Evolutionary conservation across 2,113 vertebrate genomes (phyloP).

Genomic region (Leptodactylus fuscus): DNA sequence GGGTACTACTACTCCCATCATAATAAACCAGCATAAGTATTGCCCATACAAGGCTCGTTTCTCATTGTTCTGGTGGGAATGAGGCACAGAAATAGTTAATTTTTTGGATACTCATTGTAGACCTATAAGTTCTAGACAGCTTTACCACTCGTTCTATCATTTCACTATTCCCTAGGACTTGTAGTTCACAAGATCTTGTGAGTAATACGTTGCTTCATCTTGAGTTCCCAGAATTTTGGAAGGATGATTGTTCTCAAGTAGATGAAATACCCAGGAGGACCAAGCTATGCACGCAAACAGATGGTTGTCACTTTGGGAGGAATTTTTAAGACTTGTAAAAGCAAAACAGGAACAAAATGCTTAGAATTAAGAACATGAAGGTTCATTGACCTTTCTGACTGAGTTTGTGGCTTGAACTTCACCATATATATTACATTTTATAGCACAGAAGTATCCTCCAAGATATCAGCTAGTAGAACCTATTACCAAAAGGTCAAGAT

Average conservation of each 20-base stretch:
- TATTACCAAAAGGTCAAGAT: too few relatives aligned
- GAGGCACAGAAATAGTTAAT: background rate
- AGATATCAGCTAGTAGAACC: background rate
- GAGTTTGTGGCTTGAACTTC: background rate
- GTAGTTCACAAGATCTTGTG: background rate
- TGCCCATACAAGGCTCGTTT: background rate
- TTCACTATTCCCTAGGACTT: background rate
- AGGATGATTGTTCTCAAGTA: conserved; percentile 1
- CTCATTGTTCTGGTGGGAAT: background rate
- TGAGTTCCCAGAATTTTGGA: background rate
- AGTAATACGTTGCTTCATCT: background rate
- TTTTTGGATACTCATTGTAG: too few relatives aligned
- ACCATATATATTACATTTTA: background rate
- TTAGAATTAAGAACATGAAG: background rate
- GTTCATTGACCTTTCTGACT: background rate
- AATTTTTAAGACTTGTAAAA: background rate
- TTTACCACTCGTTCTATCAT: too few relatives aligned
- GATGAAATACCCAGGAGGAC: conserved; percentile 14
- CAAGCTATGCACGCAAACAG: conserved; percentile 5
- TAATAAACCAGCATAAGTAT: background rate
- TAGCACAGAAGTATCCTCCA: background rate
- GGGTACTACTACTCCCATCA: background rate
- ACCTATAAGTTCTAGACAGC: too few relatives aligned
- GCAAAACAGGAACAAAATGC: conserved; percentile 32
- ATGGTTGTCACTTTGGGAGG: conserved; percentile 10